Evolutionary conservation across 1,140 invertebrate genomes (phyloP).

Genomic region (Scaptomyza hsui): DNA sequence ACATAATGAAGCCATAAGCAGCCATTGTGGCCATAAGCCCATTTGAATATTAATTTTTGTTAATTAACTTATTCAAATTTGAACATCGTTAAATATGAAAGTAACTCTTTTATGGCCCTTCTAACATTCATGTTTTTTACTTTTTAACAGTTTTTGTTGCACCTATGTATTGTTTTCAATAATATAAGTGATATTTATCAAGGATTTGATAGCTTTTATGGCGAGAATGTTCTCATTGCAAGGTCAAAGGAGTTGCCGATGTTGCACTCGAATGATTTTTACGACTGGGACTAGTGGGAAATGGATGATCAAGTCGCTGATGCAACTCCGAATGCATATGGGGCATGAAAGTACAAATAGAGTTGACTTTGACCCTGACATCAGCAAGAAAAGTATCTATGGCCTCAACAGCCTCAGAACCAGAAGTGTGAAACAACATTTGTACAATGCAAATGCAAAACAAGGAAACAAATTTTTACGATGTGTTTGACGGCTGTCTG

Average conservation of each 20-base stretch:
- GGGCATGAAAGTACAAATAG: slow-evolving; percentile 73
- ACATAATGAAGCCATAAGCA: slow-evolving; percentile 79
- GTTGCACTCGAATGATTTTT: too few relatives aligned
- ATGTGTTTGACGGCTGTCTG: slow-evolving; percentile 77
- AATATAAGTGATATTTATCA: too few relatives aligned
- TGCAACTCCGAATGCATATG: too few relatives aligned
- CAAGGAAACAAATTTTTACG: slow-evolving; percentile 79
- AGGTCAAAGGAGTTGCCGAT: too few relatives aligned
- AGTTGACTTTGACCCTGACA: slow-evolving; percentile 80
- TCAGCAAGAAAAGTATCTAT: slow-evolving; percentile 27
- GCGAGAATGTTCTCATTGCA: too few relatives aligned
- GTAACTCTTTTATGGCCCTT: slow-evolving; percentile 54
- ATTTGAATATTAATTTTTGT: slow-evolving; percentile 82
- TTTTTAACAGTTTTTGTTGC: background rate
- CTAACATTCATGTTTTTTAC: slow-evolving; percentile 37
- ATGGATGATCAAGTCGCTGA: too few relatives aligned
- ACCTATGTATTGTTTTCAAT: too few relatives aligned
- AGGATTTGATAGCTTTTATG: too few relatives aligned
- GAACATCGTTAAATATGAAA: slow-evolving; percentile 72
- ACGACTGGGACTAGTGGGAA: too few relatives aligned
- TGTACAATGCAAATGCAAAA: slow-evolving; percentile 79
- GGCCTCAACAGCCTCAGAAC: slow-evolving; percentile 10
- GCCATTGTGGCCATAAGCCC: slow-evolving; percentile 75
- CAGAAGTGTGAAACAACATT: slow-evolving; percentile 42
- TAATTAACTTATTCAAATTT: slow-evolving; percentile 82